These are phyloP conservation scores for Zhuqinia jingwanae DNA, from an alignment of 2,888 invertebrate genomes.

Conservation along the genomic window DNA sequence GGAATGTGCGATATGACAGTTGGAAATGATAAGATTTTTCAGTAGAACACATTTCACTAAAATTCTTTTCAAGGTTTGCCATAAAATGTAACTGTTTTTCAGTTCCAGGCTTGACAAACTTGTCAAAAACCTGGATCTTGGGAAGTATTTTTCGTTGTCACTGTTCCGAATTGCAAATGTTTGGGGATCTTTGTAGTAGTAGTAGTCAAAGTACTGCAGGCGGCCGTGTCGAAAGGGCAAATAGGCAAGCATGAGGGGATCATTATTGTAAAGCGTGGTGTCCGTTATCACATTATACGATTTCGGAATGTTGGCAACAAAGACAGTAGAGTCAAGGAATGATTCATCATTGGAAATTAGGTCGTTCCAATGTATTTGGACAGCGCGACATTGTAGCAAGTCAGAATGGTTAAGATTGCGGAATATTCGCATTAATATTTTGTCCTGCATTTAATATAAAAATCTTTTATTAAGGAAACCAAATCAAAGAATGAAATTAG, in stretches of 20 bases:
- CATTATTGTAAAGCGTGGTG: neutral
- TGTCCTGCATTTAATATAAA: neutral
- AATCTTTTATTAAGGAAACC: no score
- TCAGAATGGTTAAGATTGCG: slow-evolving; percentile 63
- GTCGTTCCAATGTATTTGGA: slow-evolving; percentile 32
- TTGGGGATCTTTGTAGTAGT: slow-evolving; percentile 28
- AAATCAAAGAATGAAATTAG: no score
- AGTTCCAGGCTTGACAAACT: slow-evolving; percentile 60
- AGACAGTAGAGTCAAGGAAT: slow-evolving; percentile 49
- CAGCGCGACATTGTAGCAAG: slow-evolving; percentile 56
- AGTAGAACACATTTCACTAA: slow-evolving; percentile 18
- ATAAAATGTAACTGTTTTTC: slow-evolving; percentile 58
- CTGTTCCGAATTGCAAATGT: slow-evolving; percentile 35
- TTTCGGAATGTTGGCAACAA: slow-evolving; percentile 35
- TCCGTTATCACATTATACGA: neutral
- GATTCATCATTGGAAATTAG: slow-evolving; percentile 15
- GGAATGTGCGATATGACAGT: slow-evolving; percentile 40
- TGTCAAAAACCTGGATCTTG: slow-evolving; percentile 32
- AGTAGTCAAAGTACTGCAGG: slow-evolving; percentile 60
- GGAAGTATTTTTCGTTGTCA: slow-evolving; percentile 64
- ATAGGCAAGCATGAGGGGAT: neutral
- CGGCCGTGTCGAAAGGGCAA: slow-evolving; percentile 41
- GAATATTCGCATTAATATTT: slow-evolving; percentile 30
- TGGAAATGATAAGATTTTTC: slow-evolving; percentile 45
- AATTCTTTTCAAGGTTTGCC: slow-evolving; percentile 68